Conservation (phyloP, 2,888 invertebrate genomes). For the Eurytoma adleriae region DNA sequence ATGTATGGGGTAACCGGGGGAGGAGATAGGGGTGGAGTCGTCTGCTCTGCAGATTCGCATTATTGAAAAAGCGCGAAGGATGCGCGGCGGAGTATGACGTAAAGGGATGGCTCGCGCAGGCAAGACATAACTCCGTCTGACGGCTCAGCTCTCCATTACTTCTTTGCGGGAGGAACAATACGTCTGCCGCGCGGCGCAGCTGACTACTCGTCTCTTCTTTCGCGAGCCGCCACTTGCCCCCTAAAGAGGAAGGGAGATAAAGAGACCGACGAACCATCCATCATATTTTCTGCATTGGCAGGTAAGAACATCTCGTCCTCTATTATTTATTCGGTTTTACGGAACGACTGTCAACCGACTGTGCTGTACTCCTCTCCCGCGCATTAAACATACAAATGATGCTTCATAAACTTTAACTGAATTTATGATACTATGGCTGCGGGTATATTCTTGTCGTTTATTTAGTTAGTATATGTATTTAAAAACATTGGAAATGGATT, state of each 20-base stretch:
- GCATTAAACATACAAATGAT: too few relatives aligned
- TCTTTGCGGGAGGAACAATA: constrained; percentile 68
- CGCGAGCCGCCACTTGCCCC: background rate
- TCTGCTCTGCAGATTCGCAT: constrained; percentile 52
- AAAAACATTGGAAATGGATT: too few relatives aligned
- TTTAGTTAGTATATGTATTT: too few relatives aligned
- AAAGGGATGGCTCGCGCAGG: constrained; percentile 63
- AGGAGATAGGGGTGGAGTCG: background rate
- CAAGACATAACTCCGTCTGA: constrained; percentile 69
- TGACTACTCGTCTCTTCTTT: constrained; percentile 19
- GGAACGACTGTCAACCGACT: constrained; percentile 33
- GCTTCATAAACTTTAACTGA: too few relatives aligned
- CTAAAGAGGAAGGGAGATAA: background rate
- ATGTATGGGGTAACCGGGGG: background rate
- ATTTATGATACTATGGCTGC: too few relatives aligned
- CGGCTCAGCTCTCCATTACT: constrained; percentile 70
- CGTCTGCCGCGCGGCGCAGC: constrained; percentile 26
- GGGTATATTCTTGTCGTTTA: too few relatives aligned
- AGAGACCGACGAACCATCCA: constrained; percentile 58
- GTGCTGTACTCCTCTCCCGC: background rate
- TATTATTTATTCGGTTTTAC: constrained; percentile 63
- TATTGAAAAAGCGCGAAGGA: constrained; percentile 56
- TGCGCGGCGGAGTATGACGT: constrained; percentile 48
- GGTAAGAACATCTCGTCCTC: constrained; percentile 63
- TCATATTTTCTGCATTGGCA: constrained; percentile 65